Conservation (phyloP, 2,113 vertebrate genomes). For the Rhipidura dahli region DNA sequence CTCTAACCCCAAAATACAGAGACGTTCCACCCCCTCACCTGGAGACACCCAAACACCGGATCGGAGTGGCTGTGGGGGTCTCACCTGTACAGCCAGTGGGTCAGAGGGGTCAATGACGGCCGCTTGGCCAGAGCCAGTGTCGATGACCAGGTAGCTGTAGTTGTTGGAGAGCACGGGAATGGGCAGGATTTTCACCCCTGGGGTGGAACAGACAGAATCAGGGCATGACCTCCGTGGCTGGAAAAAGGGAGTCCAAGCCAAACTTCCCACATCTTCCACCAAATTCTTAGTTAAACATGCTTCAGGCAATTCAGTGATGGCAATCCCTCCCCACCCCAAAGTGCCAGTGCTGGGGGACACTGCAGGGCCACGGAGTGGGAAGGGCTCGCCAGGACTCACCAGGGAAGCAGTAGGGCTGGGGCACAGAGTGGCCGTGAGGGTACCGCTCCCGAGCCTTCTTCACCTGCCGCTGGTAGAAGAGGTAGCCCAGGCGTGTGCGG, state of each 20-base stretch:
- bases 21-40: neutral
- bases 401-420: conserved; percentile 77
- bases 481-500: conserved; percentile 89
- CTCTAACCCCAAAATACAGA: neutral
- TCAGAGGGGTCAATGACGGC: conserved; percentile 91
- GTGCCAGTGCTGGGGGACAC: neutral
- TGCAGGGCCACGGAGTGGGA: fast-evolving
- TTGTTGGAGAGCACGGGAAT: conserved; percentile 92
- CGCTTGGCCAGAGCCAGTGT: conserved; percentile 81
- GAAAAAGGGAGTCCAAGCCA: neutral
- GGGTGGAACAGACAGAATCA: neutral
- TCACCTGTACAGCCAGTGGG: conserved; percentile 89
- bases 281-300: neutral
- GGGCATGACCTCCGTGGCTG: fast-evolving
- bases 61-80: neutral
- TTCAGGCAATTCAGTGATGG: fast-evolving
- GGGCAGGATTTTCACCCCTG: conserved; percentile 94
- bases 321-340: neutral
- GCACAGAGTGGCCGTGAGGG: conserved; percentile 86
- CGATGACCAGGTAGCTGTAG: conserved; percentile 95
- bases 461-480: conserved; percentile 93
- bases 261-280: neutral
- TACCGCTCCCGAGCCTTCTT: conserved; percentile 88
- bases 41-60: fast-evolving
- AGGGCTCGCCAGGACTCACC: conserved; percentile 69